Evolutionary conservation across 2,888 invertebrate species (phyloP), one percentile per base, ranked within the genome.

Genomic region (Sclerodermus sp.): DNA sequence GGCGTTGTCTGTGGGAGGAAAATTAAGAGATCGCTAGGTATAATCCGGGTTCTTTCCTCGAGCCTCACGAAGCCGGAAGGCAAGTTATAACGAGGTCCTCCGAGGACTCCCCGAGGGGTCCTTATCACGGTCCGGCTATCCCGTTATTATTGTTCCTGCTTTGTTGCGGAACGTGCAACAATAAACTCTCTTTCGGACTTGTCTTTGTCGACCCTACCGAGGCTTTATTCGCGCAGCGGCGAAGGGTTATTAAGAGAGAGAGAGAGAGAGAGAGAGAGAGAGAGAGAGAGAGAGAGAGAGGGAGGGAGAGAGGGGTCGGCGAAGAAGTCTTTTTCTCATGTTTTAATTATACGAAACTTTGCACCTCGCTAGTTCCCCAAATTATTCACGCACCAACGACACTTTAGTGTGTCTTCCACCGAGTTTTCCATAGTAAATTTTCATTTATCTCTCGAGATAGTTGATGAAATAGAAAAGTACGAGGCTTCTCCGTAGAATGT

Each of bases 101-200:
- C 41, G 41, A 23, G 23, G 42, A 59, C 54, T 45, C 38, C 39
- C 37, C 34, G 44, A 42, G 43, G 47, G 47, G 48, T 55, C 51
- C 57, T 59, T 60, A 63, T 63, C 50, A 61, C 42, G 41, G 45
- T 43, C 45, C 55, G 40, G 43, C 50, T 51, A 63, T 67, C 66
- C 70, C 71, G 71, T 72, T 71, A 72, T 73, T 70, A 72, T 66
- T 71, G 67, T 66, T 67, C 57, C 60, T 53, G 58, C 53, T 53
- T 53, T 54, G 53, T 47, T 23, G 23, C 51, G 37, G 47, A 51
- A 58, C 57, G 51, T 60, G 62, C 56, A 57, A 56, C n/a, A n/a
- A n/a, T n/a, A n/a, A n/a, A n/a, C 56, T 54, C 51, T 53, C 49
- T 47, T 36, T 17, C 38, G 50, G 47, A 14, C 10, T 12, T 3